phyloP scores from a whole-genome alignment of 1,140 invertebrate genomes.

The Leptestheria dahalacensis region DNA sequence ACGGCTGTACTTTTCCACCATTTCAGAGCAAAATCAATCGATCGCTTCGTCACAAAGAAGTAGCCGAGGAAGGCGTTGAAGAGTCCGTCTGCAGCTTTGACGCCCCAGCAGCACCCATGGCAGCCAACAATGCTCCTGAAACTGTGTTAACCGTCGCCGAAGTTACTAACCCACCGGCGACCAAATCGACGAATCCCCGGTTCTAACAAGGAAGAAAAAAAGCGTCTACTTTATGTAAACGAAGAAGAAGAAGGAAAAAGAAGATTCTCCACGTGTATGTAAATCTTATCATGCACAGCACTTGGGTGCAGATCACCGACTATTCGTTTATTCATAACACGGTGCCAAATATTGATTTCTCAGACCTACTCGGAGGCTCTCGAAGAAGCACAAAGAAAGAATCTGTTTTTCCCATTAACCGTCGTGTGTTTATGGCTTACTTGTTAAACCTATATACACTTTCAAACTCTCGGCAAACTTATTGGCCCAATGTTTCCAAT shows the following conservation, averaged over 20 bases:
- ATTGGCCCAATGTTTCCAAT: too few species aligned
- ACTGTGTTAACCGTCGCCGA: not conserved
- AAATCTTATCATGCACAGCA: too few species aligned
- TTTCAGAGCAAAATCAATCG: constrained; percentile 18
- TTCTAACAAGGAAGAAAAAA: not conserved
- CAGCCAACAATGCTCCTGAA: not conserved
- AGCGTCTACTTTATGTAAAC: too few species aligned
- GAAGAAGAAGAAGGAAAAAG: too few species aligned
- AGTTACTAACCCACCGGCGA: not conserved
- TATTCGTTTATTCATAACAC: not conserved
- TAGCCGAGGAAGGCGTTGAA: constrained; percentile 27
- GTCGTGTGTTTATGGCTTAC: too few species aligned
- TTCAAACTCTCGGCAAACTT: too few species aligned
- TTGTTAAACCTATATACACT: too few species aligned
- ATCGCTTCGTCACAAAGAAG: constrained; percentile 12
- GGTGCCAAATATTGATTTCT: not conserved
- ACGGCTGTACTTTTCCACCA: not conserved
- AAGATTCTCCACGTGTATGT: too few species aligned
- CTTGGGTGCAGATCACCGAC: too few species aligned
- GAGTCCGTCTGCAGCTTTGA: constrained; percentile 60
- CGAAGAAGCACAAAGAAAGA: too few species aligned
- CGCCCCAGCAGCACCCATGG: constrained; percentile 32
- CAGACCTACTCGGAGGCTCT: too few species aligned
- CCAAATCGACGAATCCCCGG: not conserved
- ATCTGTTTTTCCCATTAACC: too few species aligned